phyloP scores from a whole-genome alignment of 2,113 vertebrate species.

The Oreochromis tanganicae region DNA sequence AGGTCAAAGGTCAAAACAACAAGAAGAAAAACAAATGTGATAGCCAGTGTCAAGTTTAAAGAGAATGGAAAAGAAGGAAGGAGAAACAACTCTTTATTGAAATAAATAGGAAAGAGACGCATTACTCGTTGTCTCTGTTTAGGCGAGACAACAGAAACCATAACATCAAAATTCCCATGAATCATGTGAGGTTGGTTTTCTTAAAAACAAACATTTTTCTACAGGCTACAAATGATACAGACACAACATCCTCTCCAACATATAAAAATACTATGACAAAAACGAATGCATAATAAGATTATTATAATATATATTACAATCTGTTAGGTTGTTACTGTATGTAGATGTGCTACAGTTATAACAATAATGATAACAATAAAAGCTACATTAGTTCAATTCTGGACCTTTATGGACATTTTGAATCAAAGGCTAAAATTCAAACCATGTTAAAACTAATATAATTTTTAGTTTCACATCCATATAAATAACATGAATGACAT shows the following conservation, averaged over 20 bases:
- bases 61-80: background rate
- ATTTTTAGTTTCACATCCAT: slow-evolving; percentile 43
- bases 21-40: background rate
- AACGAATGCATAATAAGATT: slow-evolving; percentile 73
- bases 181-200: background rate
- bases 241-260: slow-evolving; percentile 73
- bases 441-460: slow-evolving; percentile 36
- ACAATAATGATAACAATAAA: background rate
- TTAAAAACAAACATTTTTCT: background rate
- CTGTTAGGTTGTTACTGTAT: slow-evolving; percentile 81
- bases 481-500: slow-evolving; percentile 44
- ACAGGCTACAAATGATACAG: slow-evolving; percentile 30
- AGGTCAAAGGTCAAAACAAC: slow-evolving; percentile 51
- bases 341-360: slow-evolving; percentile 71
- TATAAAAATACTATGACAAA: slow-evolving; percentile 94
- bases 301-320: slow-evolving; percentile 91
- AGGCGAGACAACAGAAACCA: background rate
- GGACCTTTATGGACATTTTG: background rate
- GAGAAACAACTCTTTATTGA: slow-evolving; percentile 53
- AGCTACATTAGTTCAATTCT: slow-evolving; percentile 45
- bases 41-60: slow-evolving; percentile 4
- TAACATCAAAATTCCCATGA: slow-evolving; percentile 2
- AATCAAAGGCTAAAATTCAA: background rate
- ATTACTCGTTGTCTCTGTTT: background rate
- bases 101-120: slow-evolving; percentile 57